These are phyloP conservation scores for Chrysochloris asiatica DNA, from an alignment of 2,113 vertebrate species.

Conservation along the genomic window DNA sequence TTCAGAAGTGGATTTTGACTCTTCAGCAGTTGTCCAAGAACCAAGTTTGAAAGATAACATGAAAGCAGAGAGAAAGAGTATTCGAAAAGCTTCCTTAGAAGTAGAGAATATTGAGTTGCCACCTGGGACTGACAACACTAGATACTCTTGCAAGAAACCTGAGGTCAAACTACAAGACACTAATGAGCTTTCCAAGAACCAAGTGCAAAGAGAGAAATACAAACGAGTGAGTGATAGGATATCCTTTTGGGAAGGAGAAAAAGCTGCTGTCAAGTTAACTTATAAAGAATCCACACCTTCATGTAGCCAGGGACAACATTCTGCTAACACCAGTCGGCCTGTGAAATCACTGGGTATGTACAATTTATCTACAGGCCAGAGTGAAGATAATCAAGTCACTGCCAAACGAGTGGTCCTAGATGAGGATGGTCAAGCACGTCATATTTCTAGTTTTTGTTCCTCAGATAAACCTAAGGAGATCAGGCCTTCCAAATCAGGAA, in stretches of 20 bases:
- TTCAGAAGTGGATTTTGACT: slow-evolving; percentile 31
- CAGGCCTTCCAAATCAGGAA: slow-evolving; percentile 43
- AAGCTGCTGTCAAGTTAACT: slow-evolving; percentile 57
- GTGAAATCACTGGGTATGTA: not conserved
- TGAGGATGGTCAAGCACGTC: slow-evolving; percentile 44
- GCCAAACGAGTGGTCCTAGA: slow-evolving; percentile 67
- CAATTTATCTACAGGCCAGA: slow-evolving; percentile 26
- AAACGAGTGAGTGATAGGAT: slow-evolving; percentile 90
- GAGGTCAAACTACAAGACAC: slow-evolving; percentile 37
- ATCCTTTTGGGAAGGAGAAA: slow-evolving; percentile 92
- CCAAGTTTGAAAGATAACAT: not conserved
- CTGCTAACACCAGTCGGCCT: slow-evolving; percentile 16
- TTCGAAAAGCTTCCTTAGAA: slow-evolving; percentile 17
- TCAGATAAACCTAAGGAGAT: slow-evolving; percentile 60
- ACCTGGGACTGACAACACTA: not conserved
- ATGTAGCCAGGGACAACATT: not conserved
- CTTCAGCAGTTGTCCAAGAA: slow-evolving; percentile 10
- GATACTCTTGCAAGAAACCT: slow-evolving; percentile 37
- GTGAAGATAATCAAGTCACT: slow-evolving; percentile 55
- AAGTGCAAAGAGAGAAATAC: slow-evolving; percentile 69
- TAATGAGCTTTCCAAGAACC: slow-evolving; percentile 43
- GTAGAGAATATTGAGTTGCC: not conserved
- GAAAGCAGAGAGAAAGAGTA: not conserved
- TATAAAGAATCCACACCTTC: slow-evolving; percentile 36
- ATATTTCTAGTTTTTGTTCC: slow-evolving; percentile 41